These are phyloP conservation scores for Pyxicephalus adspersus DNA, from an alignment of 2,113 vertebrate species.

Conservation along the genomic window DNA sequence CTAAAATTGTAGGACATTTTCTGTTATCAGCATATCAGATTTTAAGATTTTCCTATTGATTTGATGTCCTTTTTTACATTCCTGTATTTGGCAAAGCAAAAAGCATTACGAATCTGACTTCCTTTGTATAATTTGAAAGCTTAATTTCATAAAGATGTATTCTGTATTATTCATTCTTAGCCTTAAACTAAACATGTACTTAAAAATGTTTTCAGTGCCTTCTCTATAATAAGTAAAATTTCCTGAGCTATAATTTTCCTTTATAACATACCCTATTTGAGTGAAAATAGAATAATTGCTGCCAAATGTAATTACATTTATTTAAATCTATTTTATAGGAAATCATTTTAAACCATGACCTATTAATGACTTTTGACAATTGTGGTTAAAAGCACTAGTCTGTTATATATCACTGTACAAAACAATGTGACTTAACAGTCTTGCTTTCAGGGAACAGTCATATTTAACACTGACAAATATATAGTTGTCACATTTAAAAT, in stretches of 20 bases:
- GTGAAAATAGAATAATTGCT: background rate
- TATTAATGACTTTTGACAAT: background rate
- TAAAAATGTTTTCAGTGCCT: background rate
- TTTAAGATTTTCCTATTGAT: no score
- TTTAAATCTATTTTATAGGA: background rate
- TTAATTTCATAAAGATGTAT: no score
- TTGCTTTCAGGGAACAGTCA: background rate
- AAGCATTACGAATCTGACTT: no score
- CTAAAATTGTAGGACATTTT: no score
- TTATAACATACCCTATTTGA: background rate
- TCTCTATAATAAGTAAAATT: background rate
- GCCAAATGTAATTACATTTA: background rate
- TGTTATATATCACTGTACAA: background rate
- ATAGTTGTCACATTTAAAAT: slow-evolving; percentile 24
- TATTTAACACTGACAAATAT: slow-evolving; percentile 24
- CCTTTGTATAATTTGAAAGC: no score
- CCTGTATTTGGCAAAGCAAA: no score
- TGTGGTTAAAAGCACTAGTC: background rate
- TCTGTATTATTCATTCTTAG: no score
- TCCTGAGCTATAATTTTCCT: background rate
- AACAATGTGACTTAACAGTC: background rate
- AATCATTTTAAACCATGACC: background rate
- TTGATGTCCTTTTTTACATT: no score
- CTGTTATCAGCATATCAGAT: no score
- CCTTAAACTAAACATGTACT: background rate